phyloP scores from a whole-genome alignment of 2,888 invertebrate genomes.

The Nipponacmea schrenckii region DNA sequence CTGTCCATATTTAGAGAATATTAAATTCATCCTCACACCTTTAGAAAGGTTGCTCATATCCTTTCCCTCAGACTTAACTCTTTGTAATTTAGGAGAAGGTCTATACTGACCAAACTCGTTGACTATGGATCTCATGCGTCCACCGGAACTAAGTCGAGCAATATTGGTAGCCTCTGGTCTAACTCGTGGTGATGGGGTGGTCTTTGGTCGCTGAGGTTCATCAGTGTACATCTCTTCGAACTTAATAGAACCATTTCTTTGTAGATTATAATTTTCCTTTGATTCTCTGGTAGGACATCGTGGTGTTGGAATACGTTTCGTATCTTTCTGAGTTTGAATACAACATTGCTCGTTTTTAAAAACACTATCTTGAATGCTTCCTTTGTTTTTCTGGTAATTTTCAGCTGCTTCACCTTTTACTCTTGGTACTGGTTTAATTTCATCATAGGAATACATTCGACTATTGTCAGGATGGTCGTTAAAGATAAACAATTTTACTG shows the following conservation, averaged over 20 bases:
- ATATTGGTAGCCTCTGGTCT: background rate
- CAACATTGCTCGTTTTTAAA: background rate
- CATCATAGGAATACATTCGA: background rate
- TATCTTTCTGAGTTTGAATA: too few species aligned
- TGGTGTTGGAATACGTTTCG: background rate
- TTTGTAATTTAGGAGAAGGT: background rate
- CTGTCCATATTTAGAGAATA: background rate
- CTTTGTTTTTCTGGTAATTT: background rate
- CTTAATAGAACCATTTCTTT: background rate
- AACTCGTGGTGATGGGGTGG: background rate
- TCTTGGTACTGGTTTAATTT: background rate
- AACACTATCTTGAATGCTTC: background rate
- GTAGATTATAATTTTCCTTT: background rate
- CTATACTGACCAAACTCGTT: background rate
- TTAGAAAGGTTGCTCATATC: background rate
- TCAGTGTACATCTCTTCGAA: background rate
- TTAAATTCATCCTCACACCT: background rate
- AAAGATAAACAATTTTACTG: background rate
- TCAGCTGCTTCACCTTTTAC: background rate
- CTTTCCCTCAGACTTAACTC: background rate
- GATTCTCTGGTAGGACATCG: constrained; percentile 1
- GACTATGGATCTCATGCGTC: background rate
- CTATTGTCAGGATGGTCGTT: background rate
- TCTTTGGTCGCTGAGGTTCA: background rate
- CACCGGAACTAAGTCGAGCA: background rate